Base-by-base conservation (phyloP, 2,797 vertebrate species). In the Odontamblyopus lacepedii region DNA sequence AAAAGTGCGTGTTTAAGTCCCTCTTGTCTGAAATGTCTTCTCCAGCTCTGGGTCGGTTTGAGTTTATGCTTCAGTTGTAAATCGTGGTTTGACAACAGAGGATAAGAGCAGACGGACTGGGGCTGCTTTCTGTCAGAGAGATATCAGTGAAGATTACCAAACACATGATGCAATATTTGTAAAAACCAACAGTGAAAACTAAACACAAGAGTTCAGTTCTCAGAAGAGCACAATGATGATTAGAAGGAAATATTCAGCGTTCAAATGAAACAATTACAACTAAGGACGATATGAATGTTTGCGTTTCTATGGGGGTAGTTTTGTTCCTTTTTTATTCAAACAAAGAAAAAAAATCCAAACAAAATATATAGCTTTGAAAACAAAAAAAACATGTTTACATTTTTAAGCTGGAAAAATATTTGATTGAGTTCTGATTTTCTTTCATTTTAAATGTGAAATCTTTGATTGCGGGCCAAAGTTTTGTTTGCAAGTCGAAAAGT, bases 81-180 rank as follows among this genome's bases (percentile, higher is more conserved):
- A 76, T 70, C 68, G 4, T 29, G 32, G n/a, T 38, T 3, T 60
- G 66, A 72, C 11, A 67, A 66, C 2, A 12, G 32, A 57, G 41
- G 38, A 69, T 70, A 23, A 72, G 57, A 12, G 41, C 53, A 64
- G 67, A 64, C 53, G 29, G 53, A 75, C 15, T 63, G 26, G 50
- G 41, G 61, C 62, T 63, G 71, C 65, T 70, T 66, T 62, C 69
- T 76, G 27, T 73, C 56, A 67, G 44, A 7, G 68, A 50, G 50
- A 72, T 64, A 12, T 68, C 13, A 27, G 51, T 9, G 51, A 56
- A 72, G 51, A 71, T 63, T 30, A 35, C 44, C 63, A 57, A 38
- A 26, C 53, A 69, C 56, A 63, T 79, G 71, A 76, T 26, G 23
- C 12, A 5, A 61, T 48, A 9, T 30, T 53, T 19, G 44, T 23